A percentile compares a stretch with the other conserved stretches of the same genome.
phyloP scores from a whole-genome alignment of 1,140 invertebrate genomes.

The Tenebrio molitor region DNA sequence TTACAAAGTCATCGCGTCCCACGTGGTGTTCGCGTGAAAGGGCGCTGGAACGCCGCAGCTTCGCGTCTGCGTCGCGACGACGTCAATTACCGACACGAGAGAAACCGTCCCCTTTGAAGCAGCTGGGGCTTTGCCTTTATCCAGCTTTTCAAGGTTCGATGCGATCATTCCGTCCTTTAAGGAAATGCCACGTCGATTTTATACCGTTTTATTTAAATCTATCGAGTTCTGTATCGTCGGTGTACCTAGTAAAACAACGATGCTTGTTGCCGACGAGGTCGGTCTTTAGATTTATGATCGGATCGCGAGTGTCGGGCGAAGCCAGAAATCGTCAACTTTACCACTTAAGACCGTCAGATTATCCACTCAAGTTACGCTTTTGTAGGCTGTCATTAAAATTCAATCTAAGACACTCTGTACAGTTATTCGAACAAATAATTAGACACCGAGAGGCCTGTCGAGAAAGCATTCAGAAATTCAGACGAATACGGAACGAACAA shows the following conservation, averaged over 20 bases:
- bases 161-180: neutral
- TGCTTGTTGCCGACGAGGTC: neutral
- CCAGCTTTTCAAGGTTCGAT: slow-evolving; percentile 25
- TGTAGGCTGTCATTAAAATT: neutral
- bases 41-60: neutral
- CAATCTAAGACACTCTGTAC: neutral
- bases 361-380: slow-evolving; percentile 3
- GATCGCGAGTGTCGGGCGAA: no score
- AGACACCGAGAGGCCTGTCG: no score
- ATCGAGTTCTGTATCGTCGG: neutral
- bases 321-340: neutral
- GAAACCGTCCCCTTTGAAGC: neutral
- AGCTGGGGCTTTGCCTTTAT: slow-evolving; percentile 23
- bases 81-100: slow-evolving; percentile 10
- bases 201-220: slow-evolving; percentile 7
- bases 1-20: no score
- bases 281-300: neutral
- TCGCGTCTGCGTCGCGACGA: slow-evolving; percentile 3
- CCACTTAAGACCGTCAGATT: neutral
- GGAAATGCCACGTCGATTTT: slow-evolving; percentile 1
- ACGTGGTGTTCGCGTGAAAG: slow-evolving; percentile 12
- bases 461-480: no score
- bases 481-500: no score
- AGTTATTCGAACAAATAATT: neutral
- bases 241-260: neutral